Conservation (phyloP, 2,888 invertebrate species). For the Napeogenes inachia region DNA sequence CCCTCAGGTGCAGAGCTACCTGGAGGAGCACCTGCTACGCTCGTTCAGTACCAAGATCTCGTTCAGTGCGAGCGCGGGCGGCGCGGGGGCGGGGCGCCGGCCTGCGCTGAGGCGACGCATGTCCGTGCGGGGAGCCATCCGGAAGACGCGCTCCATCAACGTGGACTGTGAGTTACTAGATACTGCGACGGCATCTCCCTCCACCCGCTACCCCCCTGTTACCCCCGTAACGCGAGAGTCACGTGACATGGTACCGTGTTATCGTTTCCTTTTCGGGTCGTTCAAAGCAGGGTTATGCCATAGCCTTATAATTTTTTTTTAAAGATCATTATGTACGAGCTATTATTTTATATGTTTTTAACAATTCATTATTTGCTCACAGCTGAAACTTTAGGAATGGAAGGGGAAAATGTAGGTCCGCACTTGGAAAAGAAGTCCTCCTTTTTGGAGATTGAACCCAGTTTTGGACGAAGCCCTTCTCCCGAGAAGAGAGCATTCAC, state of each 20-base stretch:
- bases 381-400: constrained; percentile 90
- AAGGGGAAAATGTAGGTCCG: constrained; percentile 76
- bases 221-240: no score
- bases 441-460: constrained; percentile 67
- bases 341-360: neutral
- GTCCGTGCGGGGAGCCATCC: constrained; percentile 95
- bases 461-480: constrained; percentile 64
- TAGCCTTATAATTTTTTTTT: no score
- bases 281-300: no score
- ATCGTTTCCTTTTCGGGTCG: constrained; percentile 14
- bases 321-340: no score
- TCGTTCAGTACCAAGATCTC: constrained; percentile 85
- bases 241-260: neutral
- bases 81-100: constrained; percentile 56
- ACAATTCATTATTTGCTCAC: constrained; percentile 32
- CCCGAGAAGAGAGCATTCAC: constrained; percentile 68
- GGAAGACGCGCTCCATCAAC: constrained; percentile 94
- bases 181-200: no score
- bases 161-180: constrained; percentile 84
- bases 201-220: no score
- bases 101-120: constrained; percentile 83
- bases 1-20: constrained; percentile 89
- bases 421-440: constrained; percentile 67
- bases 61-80: constrained; percentile 78
- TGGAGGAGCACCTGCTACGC: constrained; percentile 90